Evolutionary conservation across 2,113 vertebrate genomes (phyloP).

Genomic region (Barnardius zonarius): DNA sequence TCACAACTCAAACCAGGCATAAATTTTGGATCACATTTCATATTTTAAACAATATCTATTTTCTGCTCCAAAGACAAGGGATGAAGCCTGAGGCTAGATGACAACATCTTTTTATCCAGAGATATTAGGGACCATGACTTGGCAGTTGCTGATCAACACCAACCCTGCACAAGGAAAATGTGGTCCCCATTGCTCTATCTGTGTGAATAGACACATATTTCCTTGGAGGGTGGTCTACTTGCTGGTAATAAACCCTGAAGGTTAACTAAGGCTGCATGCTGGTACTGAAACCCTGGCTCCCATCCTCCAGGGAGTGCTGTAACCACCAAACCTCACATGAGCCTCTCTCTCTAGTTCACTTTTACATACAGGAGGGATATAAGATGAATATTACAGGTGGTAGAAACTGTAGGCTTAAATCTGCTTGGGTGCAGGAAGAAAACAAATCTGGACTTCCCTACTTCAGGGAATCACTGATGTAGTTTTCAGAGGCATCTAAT

Average conservation of each 20-base stretch:
- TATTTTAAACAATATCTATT: slow-evolving; percentile 60
- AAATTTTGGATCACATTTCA: slow-evolving; percentile 43
- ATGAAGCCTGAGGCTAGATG: not conserved
- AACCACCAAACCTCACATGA: not conserved
- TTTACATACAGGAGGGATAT: not conserved
- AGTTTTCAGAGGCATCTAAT: not conserved
- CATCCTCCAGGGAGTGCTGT: not conserved
- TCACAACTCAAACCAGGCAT: slow-evolving; percentile 50
- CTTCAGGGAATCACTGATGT: not conserved
- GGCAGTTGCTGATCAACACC: not conserved
- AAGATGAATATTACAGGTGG: not conserved
- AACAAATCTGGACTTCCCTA: not conserved
- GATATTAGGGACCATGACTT: not conserved
- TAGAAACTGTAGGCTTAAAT: not conserved
- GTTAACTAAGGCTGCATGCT: not conserved
- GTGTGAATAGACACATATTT: not conserved
- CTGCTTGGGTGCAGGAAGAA: not conserved
- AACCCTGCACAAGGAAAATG: not conserved
- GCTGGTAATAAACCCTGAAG: not conserved
- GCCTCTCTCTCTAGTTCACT: not conserved
- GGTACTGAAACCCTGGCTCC: not conserved
- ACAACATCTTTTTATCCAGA: not conserved
- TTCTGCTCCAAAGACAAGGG: slow-evolving; percentile 39
- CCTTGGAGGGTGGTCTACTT: not conserved
- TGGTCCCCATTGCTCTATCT: not conserved